Base-by-base conservation (phyloP, 37 sponge, comb jelly and placozoan genomes). In the Ephydatia muelleri region DNA sequence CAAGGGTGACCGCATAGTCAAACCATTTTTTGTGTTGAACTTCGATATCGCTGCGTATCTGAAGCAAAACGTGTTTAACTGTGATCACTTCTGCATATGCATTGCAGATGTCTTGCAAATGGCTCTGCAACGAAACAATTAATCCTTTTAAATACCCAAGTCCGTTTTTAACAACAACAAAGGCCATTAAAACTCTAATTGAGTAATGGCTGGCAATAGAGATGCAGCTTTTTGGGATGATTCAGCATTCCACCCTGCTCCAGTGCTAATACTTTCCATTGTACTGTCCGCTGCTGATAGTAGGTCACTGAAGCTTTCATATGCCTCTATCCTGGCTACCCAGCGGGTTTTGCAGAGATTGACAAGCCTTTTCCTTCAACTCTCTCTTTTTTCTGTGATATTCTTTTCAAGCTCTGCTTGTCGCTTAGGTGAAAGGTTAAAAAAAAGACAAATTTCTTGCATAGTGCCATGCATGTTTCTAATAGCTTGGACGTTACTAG, bases 291-390 rank as follows among this genome's bases (percentile, higher is more conserved):
- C 73, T 35, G 73, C 40, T 31, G 47, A 37, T 72, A 84, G 66
- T 37, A 87, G 64, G 25, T 77, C 72, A 40, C 65, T 23, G 57
- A 82, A 87, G 31, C 86, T 73, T 25, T 87, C 65, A 21, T 74
- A 68, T 28, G 88, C 88, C 40, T 87, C 83, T 31, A 87, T 84
- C 22, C 88, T 26, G 19, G 48, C 68, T 47, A 87, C 38, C 88
- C 88, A 83, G 77, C 88, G 35, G 26, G 88, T 87, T 39, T 81
- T 72, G 43, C 88, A 87, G 76, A 87, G 43, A 31, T 47, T 70
- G 38, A 79, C 64, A 30, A 67, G n/a, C 26, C 83, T 75, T 81
- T 65, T 73, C 75, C 69, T 38, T 14, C 35, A 32, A 65, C 49
- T 16, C 25, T 67, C 43, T 57, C 82, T n/a, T 74, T 33, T 29